Evolutionary conservation across 2,113 vertebrate genomes (phyloP).

Genomic region (Tachycineta bicolor): DNA sequence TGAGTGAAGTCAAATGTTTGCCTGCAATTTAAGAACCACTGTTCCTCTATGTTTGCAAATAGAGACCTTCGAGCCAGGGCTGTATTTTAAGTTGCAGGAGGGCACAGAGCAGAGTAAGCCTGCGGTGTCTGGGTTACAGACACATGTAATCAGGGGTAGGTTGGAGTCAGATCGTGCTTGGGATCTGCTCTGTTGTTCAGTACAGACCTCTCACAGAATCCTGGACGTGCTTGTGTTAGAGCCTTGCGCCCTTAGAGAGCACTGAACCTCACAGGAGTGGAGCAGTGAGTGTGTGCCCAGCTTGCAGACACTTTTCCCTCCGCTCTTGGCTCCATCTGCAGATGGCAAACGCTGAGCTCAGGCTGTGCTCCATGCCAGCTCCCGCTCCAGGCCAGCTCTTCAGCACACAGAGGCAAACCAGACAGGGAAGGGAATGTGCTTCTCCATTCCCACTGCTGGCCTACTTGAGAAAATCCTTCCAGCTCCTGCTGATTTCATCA

Average conservation of each 20-base stretch:
- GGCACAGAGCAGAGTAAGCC: background rate
- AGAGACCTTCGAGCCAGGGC: constrained; percentile 31
- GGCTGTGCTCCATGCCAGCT: background rate
- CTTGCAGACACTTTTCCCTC: background rate
- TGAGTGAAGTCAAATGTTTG: constrained; percentile 56
- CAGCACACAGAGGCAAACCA: background rate
- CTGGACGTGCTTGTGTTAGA: background rate
- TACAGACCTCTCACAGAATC: background rate
- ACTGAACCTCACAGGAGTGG: background rate
- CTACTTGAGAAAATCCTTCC: constrained; percentile 3
- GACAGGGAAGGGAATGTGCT: background rate
- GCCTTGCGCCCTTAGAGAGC: background rate
- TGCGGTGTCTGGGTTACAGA: background rate
- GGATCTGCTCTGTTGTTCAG: background rate
- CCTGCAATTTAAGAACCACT: constrained; percentile 41
- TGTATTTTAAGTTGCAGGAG: constrained; percentile 26
- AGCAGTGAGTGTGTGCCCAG: background rate
- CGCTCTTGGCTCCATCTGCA: background rate
- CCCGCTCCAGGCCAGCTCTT: background rate
- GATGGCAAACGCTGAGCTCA: background rate
- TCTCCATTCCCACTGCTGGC: background rate
- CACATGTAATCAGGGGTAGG: background rate
- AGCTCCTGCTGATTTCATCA: background rate
- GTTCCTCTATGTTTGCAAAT: constrained; percentile 50
- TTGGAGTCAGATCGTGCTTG: background rate